Evolutionary conservation across 2,888 invertebrate genomes (phyloP).

Genomic region (Tetheella fluctuosa): DNA sequence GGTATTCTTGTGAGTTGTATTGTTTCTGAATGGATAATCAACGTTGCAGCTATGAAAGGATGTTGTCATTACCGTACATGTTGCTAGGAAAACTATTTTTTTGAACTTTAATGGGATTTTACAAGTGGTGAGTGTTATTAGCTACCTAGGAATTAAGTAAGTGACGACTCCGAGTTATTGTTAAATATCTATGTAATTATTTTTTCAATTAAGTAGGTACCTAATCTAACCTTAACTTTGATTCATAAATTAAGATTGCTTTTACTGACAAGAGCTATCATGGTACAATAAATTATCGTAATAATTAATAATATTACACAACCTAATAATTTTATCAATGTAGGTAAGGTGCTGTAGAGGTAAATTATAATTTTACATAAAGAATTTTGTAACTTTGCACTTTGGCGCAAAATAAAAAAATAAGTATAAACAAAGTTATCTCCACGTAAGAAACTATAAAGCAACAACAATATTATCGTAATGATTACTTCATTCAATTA

Average conservation of each 20-base stretch:
- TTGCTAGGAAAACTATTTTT: slow-evolving; percentile 56
- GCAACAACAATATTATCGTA: neutral
- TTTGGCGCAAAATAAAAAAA: neutral
- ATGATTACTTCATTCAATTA: slow-evolving; percentile 4
- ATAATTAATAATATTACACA: no score
- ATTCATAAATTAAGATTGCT: no score
- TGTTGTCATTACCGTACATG: slow-evolving; percentile 62
- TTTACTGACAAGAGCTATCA: no score
- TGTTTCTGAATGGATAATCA: slow-evolving; percentile 68
- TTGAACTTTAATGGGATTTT: slow-evolving; percentile 75
- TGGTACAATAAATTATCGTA: no score
- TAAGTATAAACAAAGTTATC: neutral
- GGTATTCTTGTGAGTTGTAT: slow-evolving; percentile 63
- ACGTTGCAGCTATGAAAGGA: slow-evolving; percentile 71
- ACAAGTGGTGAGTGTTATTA: slow-evolving; percentile 62
- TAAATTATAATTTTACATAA: no score
- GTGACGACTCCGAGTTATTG: no score
- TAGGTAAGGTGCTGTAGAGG: no score
- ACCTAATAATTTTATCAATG: no score
- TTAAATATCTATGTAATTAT: no score
- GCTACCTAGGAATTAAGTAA: neutral
- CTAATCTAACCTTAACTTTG: no score
- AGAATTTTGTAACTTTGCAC: no score
- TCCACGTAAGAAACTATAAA: neutral
- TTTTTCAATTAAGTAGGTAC: no score